Percentiles rank a stretch among this genome's conserved stretches.
Conservation (phyloP, 2,888 invertebrate genomes). For the Yponomeuta evonymella region DNA sequence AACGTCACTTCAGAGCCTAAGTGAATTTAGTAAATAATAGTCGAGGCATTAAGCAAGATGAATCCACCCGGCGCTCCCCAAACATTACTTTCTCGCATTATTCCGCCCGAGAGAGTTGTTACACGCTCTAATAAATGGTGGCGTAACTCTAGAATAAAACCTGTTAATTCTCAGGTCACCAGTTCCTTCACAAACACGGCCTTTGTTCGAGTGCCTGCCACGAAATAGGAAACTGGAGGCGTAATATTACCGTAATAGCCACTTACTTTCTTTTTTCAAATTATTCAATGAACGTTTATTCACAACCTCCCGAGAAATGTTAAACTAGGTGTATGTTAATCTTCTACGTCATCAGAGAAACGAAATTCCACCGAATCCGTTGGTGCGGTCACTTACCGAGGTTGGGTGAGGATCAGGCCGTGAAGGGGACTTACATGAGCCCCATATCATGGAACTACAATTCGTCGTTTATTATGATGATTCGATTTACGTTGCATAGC, state of each 20-base stretch:
- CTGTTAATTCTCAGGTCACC: neutral
- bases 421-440: too few species aligned
- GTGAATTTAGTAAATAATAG: neutral
- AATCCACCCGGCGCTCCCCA: neutral
- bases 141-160: neutral
- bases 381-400: too few species aligned
- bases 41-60: neutral
- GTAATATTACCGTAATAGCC: neutral
- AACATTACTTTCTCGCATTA: neutral
- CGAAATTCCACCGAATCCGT: too few species aligned
- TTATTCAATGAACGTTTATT: neutral
- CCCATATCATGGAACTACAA: too few species aligned
- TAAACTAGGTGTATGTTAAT: too few species aligned
- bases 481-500: too few species aligned
- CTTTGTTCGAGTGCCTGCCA: neutral
- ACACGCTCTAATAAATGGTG: neutral
- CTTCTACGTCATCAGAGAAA: too few species aligned
- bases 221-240: neutral
- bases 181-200: neutral
- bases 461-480: too few species aligned
- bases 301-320: too few species aligned
- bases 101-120: neutral
- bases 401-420: too few species aligned
- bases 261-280: neutral
- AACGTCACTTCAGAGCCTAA: neutral